Conservation (phyloP, 2,888 invertebrate genomes). For the Ochropacha duplaris region DNA sequence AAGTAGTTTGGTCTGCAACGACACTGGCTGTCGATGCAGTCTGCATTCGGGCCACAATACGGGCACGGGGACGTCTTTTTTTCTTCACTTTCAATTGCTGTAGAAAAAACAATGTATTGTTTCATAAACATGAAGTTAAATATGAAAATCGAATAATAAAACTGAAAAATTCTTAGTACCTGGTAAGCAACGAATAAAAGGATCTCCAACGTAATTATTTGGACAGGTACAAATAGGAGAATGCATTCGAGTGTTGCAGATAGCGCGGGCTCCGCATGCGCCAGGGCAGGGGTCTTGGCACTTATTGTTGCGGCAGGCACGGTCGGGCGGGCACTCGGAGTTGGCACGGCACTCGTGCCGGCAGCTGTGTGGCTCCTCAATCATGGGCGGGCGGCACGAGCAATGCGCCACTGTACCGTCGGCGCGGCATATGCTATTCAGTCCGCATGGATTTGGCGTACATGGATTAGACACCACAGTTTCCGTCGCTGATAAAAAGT, state of each 20-base stretch:
- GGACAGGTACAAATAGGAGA: conserved; percentile 90
- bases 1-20: conserved; percentile 86
- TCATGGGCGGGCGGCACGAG: conserved; percentile 86
- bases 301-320: conserved; percentile 85
- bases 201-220: conserved; percentile 87
- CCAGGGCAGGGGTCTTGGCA: conserved; percentile 90
- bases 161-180: conserved; percentile 66
- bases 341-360: conserved; percentile 89
- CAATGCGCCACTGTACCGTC: conserved; percentile 86
- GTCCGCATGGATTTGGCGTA: conserved; percentile 87
- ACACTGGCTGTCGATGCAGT: conserved; percentile 87
- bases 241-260: conserved; percentile 88
- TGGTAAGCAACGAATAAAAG: conserved; percentile 85
- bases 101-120: conserved; percentile 27
- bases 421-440: conserved; percentile 87
- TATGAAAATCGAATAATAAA: neutral
- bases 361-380: conserved; percentile 89
- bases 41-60: conserved; percentile 90
- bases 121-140: conserved; percentile 4
- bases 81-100: conserved; percentile 55
- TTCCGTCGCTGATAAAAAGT: conserved; percentile 34
- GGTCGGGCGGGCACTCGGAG: conserved; percentile 84
- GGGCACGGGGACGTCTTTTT: conserved; percentile 82
- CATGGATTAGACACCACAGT: conserved; percentile 79
- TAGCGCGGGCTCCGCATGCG: conserved; percentile 88